phyloP scores from a whole-genome alignment of 2,113 vertebrate genomes.

The Salminus brasiliensis region DNA sequence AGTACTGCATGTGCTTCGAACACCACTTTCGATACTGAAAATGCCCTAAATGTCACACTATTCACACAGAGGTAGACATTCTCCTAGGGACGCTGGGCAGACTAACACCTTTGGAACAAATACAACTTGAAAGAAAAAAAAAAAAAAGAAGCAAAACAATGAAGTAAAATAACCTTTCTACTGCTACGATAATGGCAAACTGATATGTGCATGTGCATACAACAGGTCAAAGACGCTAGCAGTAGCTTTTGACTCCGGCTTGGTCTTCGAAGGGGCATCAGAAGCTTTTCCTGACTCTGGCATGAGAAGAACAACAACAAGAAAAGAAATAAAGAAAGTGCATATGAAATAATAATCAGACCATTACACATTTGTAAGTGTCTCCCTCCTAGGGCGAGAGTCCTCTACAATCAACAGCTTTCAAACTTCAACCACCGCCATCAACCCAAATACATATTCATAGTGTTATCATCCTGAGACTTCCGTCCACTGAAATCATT shows the following conservation, averaged over 20 bases:
- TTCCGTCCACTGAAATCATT: not conserved
- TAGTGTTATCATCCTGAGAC: constrained; percentile 14
- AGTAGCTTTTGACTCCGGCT: not conserved
- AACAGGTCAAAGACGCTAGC: not conserved
- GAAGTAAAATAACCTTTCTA: too few species aligned
- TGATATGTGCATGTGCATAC: constrained; percentile 3
- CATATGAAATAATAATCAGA: constrained; percentile 28
- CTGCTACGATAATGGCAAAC: constrained; percentile 4
- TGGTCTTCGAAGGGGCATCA: not conserved
- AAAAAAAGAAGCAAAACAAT: constrained; percentile 58
- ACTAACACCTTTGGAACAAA: constrained; percentile 14
- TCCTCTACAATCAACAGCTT: constrained; percentile 1
- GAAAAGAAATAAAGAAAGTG: constrained; percentile 36
- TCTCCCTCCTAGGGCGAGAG: not conserved
- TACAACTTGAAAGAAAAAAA: constrained; percentile 38
- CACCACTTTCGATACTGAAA: constrained; percentile 21
- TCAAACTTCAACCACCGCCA: not conserved
- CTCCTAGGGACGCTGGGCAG: not conserved
- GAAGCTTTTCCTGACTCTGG: constrained; percentile 11
- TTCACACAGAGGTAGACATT: constrained; percentile 47
- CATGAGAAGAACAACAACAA: not conserved
- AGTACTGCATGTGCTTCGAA: constrained; percentile 33
- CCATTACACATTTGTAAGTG: not conserved
- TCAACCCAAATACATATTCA: not conserved
- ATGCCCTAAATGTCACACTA: constrained; percentile 24